These are phyloP conservation scores for Lordiphosa collinella DNA, from an alignment of 1,140 invertebrate genomes.

Conservation along the genomic window DNA sequence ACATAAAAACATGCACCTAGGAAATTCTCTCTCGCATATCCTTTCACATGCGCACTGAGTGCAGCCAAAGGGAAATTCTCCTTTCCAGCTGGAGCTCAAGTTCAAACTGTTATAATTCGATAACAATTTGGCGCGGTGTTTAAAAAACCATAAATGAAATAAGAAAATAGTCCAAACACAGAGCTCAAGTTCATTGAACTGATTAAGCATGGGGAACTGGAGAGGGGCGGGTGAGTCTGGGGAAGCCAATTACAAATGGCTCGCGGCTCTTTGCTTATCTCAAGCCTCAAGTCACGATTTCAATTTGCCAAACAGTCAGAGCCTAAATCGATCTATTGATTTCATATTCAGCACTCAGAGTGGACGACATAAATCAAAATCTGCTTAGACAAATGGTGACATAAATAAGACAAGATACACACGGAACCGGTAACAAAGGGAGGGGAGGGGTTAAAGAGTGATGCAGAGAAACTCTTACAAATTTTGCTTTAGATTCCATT, in stretches of 20 bases:
- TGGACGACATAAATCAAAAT: constrained; percentile 77
- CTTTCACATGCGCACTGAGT: no score
- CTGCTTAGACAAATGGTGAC: constrained; percentile 43
- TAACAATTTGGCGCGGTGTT: no score
- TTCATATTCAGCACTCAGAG: constrained; percentile 75
- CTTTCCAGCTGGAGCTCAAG: no score
- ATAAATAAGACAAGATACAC: constrained; percentile 41
- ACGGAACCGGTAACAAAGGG: neutral
- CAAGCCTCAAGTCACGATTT: constrained; percentile 73
- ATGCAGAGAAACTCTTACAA: no score
- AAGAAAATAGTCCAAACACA: no score
- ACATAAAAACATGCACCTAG: no score
- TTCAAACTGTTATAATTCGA: no score
- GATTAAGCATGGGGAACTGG: neutral
- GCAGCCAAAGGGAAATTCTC: no score
- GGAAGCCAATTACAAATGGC: constrained; percentile 49
- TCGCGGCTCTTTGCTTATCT: constrained; percentile 48
- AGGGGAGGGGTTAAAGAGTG: no score
- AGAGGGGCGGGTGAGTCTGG: neutral
- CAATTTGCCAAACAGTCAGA: constrained; percentile 65
- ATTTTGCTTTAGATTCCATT: no score
- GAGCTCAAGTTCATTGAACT: constrained; percentile 45
- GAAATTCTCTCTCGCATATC: no score
- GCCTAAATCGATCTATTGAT: constrained; percentile 72
- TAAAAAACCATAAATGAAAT: no score